Evolutionary conservation across 1,140 invertebrate genomes (phyloP), one percentile per base, ranked within the genome.

Genomic region (Drosophila repletoides): DNA sequence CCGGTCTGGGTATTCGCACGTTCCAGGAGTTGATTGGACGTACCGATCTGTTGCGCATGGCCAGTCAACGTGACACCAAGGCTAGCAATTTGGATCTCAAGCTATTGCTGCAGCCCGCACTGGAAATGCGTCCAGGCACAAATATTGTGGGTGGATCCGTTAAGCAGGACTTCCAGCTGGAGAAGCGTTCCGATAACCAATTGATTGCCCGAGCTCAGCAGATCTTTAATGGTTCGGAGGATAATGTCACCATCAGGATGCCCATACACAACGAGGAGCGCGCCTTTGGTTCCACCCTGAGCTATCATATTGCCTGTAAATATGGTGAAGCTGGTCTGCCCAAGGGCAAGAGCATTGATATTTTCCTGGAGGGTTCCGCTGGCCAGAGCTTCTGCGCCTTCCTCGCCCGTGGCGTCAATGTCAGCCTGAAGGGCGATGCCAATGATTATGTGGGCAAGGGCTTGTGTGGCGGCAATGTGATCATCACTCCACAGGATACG

Each of bases 341-440:
- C 5, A 93, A 95, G 1, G 93, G 92, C 29, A 94, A 94, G 66
- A 95, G 94, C 65, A 97, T 99, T 58, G 94, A 96, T 70, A 96
- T 99, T 29, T 93, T 93, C 41, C 91, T 99, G 24, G 95, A 92
- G 64, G 98, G 98, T 5, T 98, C 97, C n/a, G 98, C 98, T 19
- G 98, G 98, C 22, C 98, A 99, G 91, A 99, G 97, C 89, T 99
- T 99, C 91, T 98, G 98, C 91, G 98, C 98, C n/a, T 99, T 99
- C 91, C 91, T 99, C 63, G 94, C 96, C 0, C 95, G 94, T 61
- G 98, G 98, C 22, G 93, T 99, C 58, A 94, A 94, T 68, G 95
- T 99, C 1, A 96, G 94, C 6, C 92, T 99, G 2, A 98, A 98
- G 91, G 98, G 98, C 46, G 98, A 99, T 92, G 96, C 98, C 40